These are phyloP conservation scores for Sarcophaga bullata DNA, from an alignment of 1,140 invertebrate genomes.

Conservation along the genomic window DNA sequence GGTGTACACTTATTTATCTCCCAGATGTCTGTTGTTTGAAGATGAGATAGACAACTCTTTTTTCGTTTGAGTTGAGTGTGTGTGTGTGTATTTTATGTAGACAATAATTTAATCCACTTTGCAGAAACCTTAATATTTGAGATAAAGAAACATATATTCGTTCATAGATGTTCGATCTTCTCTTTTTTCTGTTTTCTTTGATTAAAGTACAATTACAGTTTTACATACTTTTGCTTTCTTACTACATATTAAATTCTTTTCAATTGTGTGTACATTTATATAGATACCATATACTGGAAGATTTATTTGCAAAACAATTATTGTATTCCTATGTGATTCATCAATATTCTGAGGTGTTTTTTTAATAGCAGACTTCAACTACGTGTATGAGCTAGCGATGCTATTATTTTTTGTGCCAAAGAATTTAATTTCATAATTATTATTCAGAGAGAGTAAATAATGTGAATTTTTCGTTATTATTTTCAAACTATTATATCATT, in stretches of 20 bases:
- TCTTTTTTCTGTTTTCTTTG: neutral
- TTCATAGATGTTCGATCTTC: neutral
- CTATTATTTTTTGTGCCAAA: neutral
- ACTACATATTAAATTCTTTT: neutral
- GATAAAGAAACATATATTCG: too few species aligned
- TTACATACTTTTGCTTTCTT: neutral
- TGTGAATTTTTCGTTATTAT: neutral
- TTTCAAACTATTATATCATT: constrained; percentile 4
- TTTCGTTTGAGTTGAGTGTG: too few species aligned
- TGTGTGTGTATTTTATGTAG: too few species aligned
- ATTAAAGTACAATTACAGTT: neutral
- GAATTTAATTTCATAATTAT: constrained; percentile 27
- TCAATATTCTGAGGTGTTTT: neutral
- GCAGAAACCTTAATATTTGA: too few species aligned
- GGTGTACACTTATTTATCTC: too few species aligned
- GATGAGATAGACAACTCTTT: too few species aligned
- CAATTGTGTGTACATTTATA: neutral
- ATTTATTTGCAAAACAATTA: neutral
- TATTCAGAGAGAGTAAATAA: neutral
- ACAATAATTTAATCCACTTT: too few species aligned
- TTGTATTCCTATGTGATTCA: neutral
- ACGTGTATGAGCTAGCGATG: neutral
- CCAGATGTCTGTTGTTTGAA: too few species aligned
- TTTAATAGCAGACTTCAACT: neutral
- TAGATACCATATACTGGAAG: neutral